Evolutionary conservation across 2,888 invertebrate genomes (phyloP), one percentile per base, ranked within the genome.

Genomic region (Papilio protenor): DNA sequence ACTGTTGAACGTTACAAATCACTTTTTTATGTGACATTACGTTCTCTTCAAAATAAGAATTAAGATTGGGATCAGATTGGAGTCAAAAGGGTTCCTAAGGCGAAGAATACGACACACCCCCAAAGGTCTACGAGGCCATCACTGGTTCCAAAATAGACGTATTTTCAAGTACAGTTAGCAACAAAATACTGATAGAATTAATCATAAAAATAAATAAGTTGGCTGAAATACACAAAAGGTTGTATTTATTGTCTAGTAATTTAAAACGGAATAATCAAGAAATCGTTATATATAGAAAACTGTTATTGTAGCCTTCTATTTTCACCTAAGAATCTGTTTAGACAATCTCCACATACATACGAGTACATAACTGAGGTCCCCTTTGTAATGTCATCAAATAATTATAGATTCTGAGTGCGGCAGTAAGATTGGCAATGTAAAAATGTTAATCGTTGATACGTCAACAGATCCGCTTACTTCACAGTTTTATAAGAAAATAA

Each of bases 91-190:
- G 85, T 80, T 83, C 90, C 88, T 86, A 78, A 86, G 90, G 90
- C 89, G 82, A 87, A 86, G 85, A 81, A 82, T 82, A 79, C 80
- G 86, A 84, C 90, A 87, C 91, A 83, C 91, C 91, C 87, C 86
- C 81, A 77, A 79, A 77, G 81, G 45, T 64, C 75, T 83, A 82
- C 82, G 82, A 82, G 64, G 45, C 69, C 21, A 74, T 64, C 61
- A 75, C 45, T 10, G 73, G 59, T 59, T 55, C 33, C 75, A 73
- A 76, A 78, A 78, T 76, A 78, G 78, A 75, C 73, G 73, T 11
- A 72, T 57, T 71, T 72, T 49, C 6, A 59, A 59, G 70, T 76
- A 76, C 74, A 72, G 71, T 47, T 70, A 73, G 64, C 70, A 74
- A 57, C 61, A 78, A 45, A 69, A 69, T 66, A 10, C 16, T 61